Base-by-base conservation (phyloP, 2,888 invertebrate species). In the Spatulosminthurus flaviceps region DNA sequence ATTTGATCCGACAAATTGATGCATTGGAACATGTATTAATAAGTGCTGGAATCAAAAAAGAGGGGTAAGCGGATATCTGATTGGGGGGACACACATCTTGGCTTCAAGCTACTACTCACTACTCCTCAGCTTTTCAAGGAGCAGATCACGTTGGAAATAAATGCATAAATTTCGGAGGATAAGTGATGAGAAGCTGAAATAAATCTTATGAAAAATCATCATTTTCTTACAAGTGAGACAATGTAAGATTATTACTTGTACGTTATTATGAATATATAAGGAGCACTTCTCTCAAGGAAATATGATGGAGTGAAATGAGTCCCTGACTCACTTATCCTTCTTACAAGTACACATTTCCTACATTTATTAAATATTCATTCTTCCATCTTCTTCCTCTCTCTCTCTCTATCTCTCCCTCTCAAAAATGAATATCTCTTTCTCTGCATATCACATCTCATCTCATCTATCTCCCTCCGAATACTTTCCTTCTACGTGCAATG, bases 401-500 rank as follows among this genome's bases (percentile, higher is more conserved):
- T n/a, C n/a, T n/a, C n/a, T n/a, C 51, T 51, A 5, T 51, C 51
- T 51, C 51, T 51, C 51, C 16, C 16, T 26, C 60, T 26, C 51
- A 29, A n/a, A 61, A 51, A 29, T 60, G 60, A 43, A 41, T 43
- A 51, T 51, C 51, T 51, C 9, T 34, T 51, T 51, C 51, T 51
- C 24, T 73, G 26, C 60, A 60, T 64, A 64, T 74, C 74, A 60
- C 74, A 74, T 74, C 74, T 26, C 74, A 74, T 74, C 74, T 73
- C 74, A 74, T 74, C 74, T 73, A 61, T 74, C 74, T 74, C 61
- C 41, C 61, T n/a, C 51, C 28, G 74, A 74, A 74, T 74, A 74
- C n/a, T 74, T 74, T 29, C 29, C 61, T n/a, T 19, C 61, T 60
- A 74, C 74, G 74, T 74, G 74, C 74, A 74, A 74, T 61, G 74